Evolutionary conservation across 23 tunicate genomes (phyloP).

Genomic region (Halocynthia roretzi): DNA sequence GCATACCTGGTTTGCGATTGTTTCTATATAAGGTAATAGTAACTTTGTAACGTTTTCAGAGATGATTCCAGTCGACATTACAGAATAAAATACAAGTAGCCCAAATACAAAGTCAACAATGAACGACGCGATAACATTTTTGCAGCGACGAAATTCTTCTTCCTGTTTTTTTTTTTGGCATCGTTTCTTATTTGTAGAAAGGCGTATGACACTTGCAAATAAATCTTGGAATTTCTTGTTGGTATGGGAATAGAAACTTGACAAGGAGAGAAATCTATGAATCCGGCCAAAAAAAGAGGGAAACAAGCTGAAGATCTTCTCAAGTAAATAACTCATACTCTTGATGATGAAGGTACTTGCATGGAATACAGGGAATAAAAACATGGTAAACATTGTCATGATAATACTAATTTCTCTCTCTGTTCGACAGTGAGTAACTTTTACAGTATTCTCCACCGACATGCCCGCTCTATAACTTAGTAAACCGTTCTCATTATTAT

Average conservation of each 20-base stretch:
- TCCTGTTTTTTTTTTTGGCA: neutral
- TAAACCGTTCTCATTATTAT: slow-evolving; percentile 6
- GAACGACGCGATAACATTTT: slow-evolving; percentile 1
- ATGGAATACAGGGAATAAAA: neutral
- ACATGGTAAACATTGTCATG: neutral
- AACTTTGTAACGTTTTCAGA: neutral
- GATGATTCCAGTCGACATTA: neutral
- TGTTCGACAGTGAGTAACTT: slow-evolving; percentile 4
- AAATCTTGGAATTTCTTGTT: neutral
- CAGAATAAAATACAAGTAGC: neutral
- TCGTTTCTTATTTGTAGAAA: neutral
- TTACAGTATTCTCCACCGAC: neutral
- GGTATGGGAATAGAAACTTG: slow-evolving; percentile 12
- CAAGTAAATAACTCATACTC: neutral
- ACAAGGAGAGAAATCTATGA: neutral
- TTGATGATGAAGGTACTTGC: neutral
- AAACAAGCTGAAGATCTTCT: neutral
- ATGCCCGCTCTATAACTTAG: slow-evolving; percentile 3
- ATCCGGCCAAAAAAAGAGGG: neutral
- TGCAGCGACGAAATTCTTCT: neutral
- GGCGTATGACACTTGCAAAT: neutral
- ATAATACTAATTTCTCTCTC: slow-evolving; percentile 19
- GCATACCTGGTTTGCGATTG: slow-evolving; percentile 20
- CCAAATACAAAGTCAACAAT: slow-evolving; percentile 13
- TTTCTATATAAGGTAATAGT: slow-evolving; percentile 7